Percentiles rank a stretch among this genome's conserved stretches.
These are phyloP conservation scores for Tetragonula clypearis DNA, from an alignment of 1,140 invertebrate species.

Conservation along the genomic window DNA sequence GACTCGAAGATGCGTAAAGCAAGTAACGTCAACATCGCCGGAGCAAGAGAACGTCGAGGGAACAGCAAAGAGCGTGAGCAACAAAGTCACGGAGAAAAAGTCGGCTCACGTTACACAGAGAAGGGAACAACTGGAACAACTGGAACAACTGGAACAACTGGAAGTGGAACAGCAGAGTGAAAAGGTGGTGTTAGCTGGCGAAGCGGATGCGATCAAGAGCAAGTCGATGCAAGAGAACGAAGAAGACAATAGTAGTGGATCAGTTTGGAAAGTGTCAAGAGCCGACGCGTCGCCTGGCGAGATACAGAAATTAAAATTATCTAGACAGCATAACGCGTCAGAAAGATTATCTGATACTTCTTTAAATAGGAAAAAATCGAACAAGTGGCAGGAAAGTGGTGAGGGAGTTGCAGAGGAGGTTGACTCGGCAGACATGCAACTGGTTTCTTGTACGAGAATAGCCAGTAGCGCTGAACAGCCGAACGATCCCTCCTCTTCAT, in stretches of 20 bases:
- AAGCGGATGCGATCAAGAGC: conserved; percentile 59
- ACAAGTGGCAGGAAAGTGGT: conserved; percentile 79
- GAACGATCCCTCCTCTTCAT: conserved; percentile 76
- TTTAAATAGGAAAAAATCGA: conserved; percentile 74
- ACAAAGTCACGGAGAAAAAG: conserved; percentile 61
- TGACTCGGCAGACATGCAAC: conserved; percentile 78
- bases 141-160: conserved; percentile 51
- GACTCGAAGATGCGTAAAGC: conserved; percentile 72
- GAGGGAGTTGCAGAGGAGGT: conserved; percentile 78
- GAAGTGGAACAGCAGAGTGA: conserved; percentile 45
- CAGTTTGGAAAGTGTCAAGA: conserved; percentile 82
- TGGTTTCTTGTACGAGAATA: conserved; percentile 70
- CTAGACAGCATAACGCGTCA: conserved; percentile 79
- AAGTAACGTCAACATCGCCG: conserved; percentile 75
- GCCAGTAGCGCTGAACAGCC: conserved; percentile 66
- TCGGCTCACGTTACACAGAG: conserved; percentile 29
- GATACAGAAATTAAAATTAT: conserved; percentile 82
- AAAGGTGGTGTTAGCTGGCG: conserved; percentile 45
- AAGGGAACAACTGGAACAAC: conserved; percentile 49
- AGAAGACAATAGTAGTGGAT: conserved; percentile 68
- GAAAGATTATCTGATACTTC: conserved; percentile 76
- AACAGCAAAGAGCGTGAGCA: conserved; percentile 40
- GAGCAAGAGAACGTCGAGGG: conserved; percentile 71
- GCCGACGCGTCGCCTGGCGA: conserved; percentile 82
- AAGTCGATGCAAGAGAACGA: conserved; percentile 60